Base-by-base conservation (phyloP, 2,888 invertebrate species). In the Adelognathus sp. region DNA sequence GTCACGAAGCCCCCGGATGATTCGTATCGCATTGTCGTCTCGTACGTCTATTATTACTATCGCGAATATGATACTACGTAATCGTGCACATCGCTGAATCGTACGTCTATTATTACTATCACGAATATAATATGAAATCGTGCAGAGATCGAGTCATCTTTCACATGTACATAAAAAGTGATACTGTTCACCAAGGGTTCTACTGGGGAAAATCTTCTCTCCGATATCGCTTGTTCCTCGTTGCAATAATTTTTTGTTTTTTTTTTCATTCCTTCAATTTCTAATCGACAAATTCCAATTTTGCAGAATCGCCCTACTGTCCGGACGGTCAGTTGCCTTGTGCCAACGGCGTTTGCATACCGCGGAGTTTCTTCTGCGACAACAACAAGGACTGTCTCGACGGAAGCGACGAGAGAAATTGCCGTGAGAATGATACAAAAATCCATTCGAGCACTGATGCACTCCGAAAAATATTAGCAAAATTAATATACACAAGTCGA, bases 371-470 rank as follows among this genome's bases (percentile, higher is more conserved):
- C 76, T 92, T 92, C 76, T 96, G 96, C 89, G 93, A 96, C 88
- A 89, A 91, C 2, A 91, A 92, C 9, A 69, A 83, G n/a, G 95
- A 96, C 85, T 96, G 96, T 84, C 88, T 88, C 9, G 92, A 93
- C 73, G 92, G 92, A 39, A 94, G 94, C 85, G 96, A 96, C 83
- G 96, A 96, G 91, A 85, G 83, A 21, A 88, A 93, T 81, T 95
- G 95, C 91, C 91, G 94, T 94, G 90, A 89, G 90, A 74, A 82
- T 71, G 33, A 54, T 16, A 66, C 58, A 21, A 29, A 18, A 54
- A 70, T 24, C 54, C 36, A 44, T 60, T 66, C 69, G n/a, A 36
- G 0, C n/a, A 1, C n/a, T 1, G n/a, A 11, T 9, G 36, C 9
- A 36, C 9, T 36, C 9, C 36, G 36, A 36, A 36, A n/a, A 1